Conservation (phyloP, 2,888 invertebrate species). For the Ormyrus rosae region DNA sequence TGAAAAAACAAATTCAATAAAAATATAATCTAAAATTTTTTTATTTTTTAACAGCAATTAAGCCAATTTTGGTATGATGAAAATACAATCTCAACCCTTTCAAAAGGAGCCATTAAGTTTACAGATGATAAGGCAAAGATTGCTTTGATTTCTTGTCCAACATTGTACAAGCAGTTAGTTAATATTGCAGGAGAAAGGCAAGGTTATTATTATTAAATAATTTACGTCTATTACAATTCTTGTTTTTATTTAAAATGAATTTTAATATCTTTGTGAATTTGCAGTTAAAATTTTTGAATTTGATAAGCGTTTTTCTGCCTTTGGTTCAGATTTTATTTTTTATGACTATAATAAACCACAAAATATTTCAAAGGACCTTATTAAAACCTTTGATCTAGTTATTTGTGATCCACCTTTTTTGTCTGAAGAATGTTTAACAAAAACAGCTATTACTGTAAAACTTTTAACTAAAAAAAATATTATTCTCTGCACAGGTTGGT, state of each 20-base stretch:
- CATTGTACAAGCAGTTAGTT: conserved; percentile 84
- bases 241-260: not conserved
- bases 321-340: conserved; percentile 86
- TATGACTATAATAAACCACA: conserved; percentile 93
- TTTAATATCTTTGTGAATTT: conserved; percentile 68
- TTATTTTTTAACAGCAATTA: conserved; percentile 84
- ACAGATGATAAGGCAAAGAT: conserved; percentile 80
- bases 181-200: conserved; percentile 76
- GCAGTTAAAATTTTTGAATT: conserved; percentile 88
- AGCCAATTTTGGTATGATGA: conserved; percentile 99
- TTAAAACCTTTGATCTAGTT: conserved; percentile 85
- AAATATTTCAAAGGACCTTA: conserved; percentile 80
- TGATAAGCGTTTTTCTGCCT: conserved; percentile 88
- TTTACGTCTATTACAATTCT: too few species aligned
- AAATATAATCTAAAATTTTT: conserved; percentile 12
- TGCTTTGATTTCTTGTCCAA: conserved; percentile 92
- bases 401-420: conserved; percentile 97
- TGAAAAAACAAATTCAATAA: not conserved
- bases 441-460: conserved; percentile 87
- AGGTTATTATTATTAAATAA: conserved; percentile 71
- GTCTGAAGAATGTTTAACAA: conserved; percentile 92
- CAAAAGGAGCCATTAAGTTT: conserved; percentile 80
- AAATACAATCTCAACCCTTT: conserved; percentile 84
- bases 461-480: conserved; percentile 85
- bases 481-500: conserved; percentile 89